Evolutionary conservation across 2,113 vertebrate genomes (phyloP), one percentile per base, ranked within the genome.

Genomic region (Cebidichthys violaceus): DNA sequence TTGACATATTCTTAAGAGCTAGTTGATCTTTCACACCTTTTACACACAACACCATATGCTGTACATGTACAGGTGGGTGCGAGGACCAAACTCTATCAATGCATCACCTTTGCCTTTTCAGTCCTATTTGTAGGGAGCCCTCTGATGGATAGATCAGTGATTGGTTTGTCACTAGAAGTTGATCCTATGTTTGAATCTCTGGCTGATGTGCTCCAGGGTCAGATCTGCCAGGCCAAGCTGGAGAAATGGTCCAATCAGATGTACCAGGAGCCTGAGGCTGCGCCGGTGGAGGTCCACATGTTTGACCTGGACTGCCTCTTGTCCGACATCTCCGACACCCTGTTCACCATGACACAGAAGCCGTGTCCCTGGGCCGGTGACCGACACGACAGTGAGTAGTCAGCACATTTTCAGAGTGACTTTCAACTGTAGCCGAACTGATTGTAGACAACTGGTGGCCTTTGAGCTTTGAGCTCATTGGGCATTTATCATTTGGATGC

Each of bases 261-360:
- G 43, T 96, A 97, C 93, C 96, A 95, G 92, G 95, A 97, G 0
- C 95, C 97, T 24, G 95, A 97, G 37, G 94, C 95, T 0, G 93
- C 95, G 82, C 95, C 96, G 15, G 96, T 95, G 69, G 94, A 95
- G 39, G 95, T 92, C 79, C 97, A 97, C 92, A 97, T 96, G 91
- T 97, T 99, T 0, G 96, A 99, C 90, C 88, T 99, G 91, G 97
- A 99, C 79, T 96, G 95, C 86, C 97, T 99, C 80, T 93, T 99
- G 87, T 99, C 96, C 0, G 97, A 99, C 87, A 98, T 99, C 93
- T 99, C 98, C 0, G 98, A 99, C 92, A 99, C 98, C 0, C 95
- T 99, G 78, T 99, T 99, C 95, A 99, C 98, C 92, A 99, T 97
- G 96, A 99, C 97, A 2, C 97, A 98, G 84, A 96, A 96, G 66